phyloP scores from a whole-genome alignment of 2,113 vertebrate species.

The Nycticorax nycticorax region DNA sequence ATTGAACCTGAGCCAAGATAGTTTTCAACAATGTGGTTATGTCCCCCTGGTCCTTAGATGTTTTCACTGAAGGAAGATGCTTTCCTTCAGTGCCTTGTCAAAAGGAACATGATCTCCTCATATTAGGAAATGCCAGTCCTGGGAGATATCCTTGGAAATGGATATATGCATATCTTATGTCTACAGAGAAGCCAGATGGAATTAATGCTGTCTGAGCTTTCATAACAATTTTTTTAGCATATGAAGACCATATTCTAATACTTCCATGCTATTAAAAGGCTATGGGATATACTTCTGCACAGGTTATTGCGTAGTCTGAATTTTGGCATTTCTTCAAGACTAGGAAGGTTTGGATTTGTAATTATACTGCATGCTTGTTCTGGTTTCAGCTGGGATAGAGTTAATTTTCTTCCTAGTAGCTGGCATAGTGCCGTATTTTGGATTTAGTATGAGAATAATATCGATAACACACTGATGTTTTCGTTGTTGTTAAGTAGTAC shows the following conservation, averaged over 20 bases:
- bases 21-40: neutral
- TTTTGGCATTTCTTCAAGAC: neutral
- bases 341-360: neutral
- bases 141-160: neutral
- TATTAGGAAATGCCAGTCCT: neutral
- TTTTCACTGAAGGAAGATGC: neutral
- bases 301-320: neutral
- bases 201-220: neutral
- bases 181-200: neutral
- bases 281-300: neutral
- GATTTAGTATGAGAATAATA: no score
- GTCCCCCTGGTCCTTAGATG: neutral
- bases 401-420: no score
- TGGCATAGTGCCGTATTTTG: no score
- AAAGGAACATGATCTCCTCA: neutral
- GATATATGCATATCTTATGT: neutral
- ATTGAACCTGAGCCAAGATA: neutral
- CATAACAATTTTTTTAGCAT: neutral
- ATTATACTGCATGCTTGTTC: neutral
- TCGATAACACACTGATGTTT: no score
- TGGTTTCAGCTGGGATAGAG: no score
- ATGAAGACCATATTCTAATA: neutral
- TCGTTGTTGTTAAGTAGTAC: no score
- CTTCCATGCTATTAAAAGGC: neutral
- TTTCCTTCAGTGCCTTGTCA: neutral